Evolutionary conservation across 2,797 vertebrate genomes (phyloP), one percentile per base, ranked within the genome.

Genomic region (Enteromius argenteus): DNA sequence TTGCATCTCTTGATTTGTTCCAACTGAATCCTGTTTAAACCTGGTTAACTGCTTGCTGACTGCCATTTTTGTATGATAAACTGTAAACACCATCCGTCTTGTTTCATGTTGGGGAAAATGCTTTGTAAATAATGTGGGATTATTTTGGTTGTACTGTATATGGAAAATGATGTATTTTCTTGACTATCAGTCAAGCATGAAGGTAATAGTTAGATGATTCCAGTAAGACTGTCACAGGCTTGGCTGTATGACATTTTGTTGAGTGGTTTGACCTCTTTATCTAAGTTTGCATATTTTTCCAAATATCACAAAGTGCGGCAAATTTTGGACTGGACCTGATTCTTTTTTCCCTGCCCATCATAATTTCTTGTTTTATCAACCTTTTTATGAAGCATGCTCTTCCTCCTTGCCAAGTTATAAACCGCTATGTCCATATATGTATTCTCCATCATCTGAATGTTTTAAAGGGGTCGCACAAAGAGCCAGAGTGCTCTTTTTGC

Each of bases 401-500:
- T 81, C 32, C 49, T 21, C 10, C 49, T 35, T 58, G 32, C 51
- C 21, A 39, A 19, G 35, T 39, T 42, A 44, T 64, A n/a, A 79
- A 66, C 32, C 6, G 4, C 46, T 27, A 21, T 23, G 5, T 68
- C 21, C 32, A 13, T 49, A 27, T 42, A 27, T 56, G 39, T 37
- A 7, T 27, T 4, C 49, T 68, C 64, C 10, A 39, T 21, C 14
- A 35, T 58, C 46, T 91, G 80, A 91, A 91, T 92, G 92, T 92
- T 93, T 93, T 76, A 91, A 89, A 84, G 89, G 17, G 73, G 44
- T 73, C 81, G 62, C 64, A 93, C 90, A 93, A 93, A 92, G 86
- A 86, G 74, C 83, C 4, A 90, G 87, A 92, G 93, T 93, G 92
- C 91, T 90, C 91, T 90, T 90, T 90, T 89, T 87, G 91, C 92